These are phyloP conservation scores for Eufriesea mexicana DNA, from an alignment of 1,140 invertebrate genomes.

Conservation along the genomic window DNA sequence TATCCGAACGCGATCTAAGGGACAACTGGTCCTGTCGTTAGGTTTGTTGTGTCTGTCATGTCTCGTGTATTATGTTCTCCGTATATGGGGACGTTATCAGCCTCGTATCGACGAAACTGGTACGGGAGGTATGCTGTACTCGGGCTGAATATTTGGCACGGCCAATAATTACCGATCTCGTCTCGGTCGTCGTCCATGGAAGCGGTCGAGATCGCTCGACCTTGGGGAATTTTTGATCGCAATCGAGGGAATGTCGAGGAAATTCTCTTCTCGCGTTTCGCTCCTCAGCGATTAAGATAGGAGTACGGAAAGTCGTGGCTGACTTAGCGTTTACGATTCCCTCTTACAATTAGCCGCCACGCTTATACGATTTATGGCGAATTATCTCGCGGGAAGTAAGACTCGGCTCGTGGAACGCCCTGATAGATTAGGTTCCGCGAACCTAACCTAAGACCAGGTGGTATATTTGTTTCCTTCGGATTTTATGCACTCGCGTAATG, in stretches of 20 bases:
- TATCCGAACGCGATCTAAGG: slow-evolving; percentile 10
- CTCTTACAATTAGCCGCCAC: neutral
- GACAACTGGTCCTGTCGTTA: neutral
- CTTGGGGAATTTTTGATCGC: slow-evolving; percentile 43
- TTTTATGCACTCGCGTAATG: too few species aligned
- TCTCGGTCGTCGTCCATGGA: slow-evolving; percentile 48
- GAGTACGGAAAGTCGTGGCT: slow-evolving; percentile 29
- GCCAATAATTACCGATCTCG: slow-evolving; percentile 26
- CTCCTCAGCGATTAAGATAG: slow-evolving; percentile 43
- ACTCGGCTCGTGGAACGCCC: neutral
- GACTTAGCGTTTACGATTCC: slow-evolving; percentile 41
- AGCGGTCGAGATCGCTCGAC: slow-evolving; percentile 47
- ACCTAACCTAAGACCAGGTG: too few species aligned
- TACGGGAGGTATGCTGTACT: slow-evolving; percentile 47
- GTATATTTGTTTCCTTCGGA: too few species aligned
- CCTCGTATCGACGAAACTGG: slow-evolving; percentile 45
- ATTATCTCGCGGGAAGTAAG: slow-evolving; percentile 41
- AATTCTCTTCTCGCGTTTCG: neutral
- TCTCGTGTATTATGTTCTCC: slow-evolving; percentile 14
- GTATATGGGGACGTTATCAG: slow-evolving; percentile 34
- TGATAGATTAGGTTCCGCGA: neutral
- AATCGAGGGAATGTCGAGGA: slow-evolving; percentile 1
- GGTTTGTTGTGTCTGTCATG: slow-evolving; percentile 18
- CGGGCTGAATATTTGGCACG: slow-evolving; percentile 64
- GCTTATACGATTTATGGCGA: slow-evolving; percentile 34